Evolutionary conservation across 1,140 invertebrate genomes (phyloP).

Genomic region (Scaptomyza montana): DNA sequence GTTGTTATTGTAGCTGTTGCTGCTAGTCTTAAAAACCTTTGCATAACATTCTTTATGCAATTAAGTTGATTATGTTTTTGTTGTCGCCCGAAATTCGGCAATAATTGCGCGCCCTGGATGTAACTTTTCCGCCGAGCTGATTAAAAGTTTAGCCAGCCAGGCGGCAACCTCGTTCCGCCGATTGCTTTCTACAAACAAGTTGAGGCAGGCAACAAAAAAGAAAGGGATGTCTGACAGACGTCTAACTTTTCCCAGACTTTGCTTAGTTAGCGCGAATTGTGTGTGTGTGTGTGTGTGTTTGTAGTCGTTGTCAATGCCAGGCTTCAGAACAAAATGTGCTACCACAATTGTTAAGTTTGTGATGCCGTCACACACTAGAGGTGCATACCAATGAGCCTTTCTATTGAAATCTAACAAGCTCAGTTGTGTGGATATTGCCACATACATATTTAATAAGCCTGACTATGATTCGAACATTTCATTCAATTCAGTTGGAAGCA

Average conservation of each 20-base stretch:
- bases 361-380: constrained; percentile 1
- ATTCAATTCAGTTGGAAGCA: constrained; percentile 34
- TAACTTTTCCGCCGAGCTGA: constrained; percentile 57
- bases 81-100: constrained; percentile 58
- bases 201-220: constrained; percentile 48
- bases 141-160: constrained; percentile 67
- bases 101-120: constrained; percentile 56
- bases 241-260: constrained; percentile 74
- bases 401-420: constrained; percentile 17
- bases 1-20: constrained; percentile 9
- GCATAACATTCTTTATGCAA: constrained; percentile 68
- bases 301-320: constrained; percentile 43
- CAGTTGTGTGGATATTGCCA: constrained; percentile 10
- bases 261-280: constrained; percentile 38
- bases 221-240: constrained; percentile 54
- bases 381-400: constrained; percentile 45
- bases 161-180: constrained; percentile 36
- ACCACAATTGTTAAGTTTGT: constrained; percentile 12
- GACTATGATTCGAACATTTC: constrained; percentile 10
- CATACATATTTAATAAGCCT: constrained; percentile 30
- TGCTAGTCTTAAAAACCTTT: constrained; percentile 27
- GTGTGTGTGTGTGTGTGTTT: constrained; percentile 10
- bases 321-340: constrained; percentile 9
- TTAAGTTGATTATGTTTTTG: constrained; percentile 81
- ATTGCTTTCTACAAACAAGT: constrained; percentile 49